Conservation (phyloP, 2,797 vertebrate genomes). For the Anas capensis region DNA sequence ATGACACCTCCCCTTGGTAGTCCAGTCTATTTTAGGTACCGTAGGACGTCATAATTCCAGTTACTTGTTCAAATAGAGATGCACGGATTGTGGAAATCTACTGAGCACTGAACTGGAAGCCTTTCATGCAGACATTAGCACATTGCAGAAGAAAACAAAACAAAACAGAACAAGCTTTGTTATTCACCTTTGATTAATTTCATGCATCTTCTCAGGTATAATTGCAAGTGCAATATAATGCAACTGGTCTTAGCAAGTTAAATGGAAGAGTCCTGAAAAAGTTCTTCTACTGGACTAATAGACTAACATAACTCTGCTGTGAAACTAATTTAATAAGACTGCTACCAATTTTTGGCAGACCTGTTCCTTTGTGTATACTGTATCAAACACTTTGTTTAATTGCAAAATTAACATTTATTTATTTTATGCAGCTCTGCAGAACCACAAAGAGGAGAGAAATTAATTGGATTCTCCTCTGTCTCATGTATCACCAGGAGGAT, state of each 20-base stretch:
- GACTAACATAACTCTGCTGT: not conserved
- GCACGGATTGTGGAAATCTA: slow-evolving; percentile 49
- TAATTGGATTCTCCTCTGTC: not conserved
- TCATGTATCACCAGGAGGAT: not conserved
- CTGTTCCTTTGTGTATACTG: not conserved
- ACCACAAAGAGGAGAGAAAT: not conserved
- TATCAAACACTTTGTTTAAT: not conserved
- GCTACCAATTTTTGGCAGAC: not conserved
- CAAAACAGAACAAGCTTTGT: not conserved
- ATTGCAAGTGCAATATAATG: not conserved
- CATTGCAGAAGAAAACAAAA: not conserved
- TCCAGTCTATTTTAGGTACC: slow-evolving; percentile 57
- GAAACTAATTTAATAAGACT: not conserved
- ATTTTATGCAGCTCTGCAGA: not conserved
- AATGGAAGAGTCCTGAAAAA: not conserved
- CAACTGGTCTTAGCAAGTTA: not conserved
- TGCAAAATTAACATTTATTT: not conserved
- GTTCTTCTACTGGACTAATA: not conserved
- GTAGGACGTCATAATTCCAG: slow-evolving; percentile 43
- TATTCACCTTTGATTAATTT: not conserved
- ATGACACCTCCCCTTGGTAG: slow-evolving; percentile 47
- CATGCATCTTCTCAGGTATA: not conserved
- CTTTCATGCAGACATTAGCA: slow-evolving; percentile 48
- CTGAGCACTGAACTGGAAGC: slow-evolving; percentile 27
- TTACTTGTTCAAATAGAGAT: slow-evolving; percentile 46